Evolutionary conservation across 2,888 invertebrate species (phyloP).

Genomic region (Platypus cylindrus): DNA sequence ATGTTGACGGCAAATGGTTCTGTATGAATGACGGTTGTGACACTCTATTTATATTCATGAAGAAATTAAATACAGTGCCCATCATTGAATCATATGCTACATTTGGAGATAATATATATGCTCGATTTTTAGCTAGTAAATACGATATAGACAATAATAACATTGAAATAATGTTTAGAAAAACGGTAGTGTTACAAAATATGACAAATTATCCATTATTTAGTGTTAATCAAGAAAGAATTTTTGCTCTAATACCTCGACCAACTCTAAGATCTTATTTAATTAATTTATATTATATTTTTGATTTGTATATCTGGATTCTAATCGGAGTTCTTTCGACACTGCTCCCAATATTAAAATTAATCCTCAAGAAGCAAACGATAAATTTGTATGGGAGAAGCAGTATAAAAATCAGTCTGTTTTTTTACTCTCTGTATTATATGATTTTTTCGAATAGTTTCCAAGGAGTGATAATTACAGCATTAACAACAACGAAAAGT

Average conservation of each 20-base stretch:
- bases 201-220: slow-evolving; percentile 3
- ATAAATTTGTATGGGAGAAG: too few relatives aligned
- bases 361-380: too few relatives aligned
- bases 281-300: slow-evolving; percentile 5
- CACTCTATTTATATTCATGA: slow-evolving; percentile 3
- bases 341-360: not conserved
- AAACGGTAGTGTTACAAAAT: not conserved
- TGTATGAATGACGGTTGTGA: slow-evolving; percentile 3
- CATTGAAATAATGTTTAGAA: slow-evolving; percentile 5
- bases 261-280: slow-evolving; percentile 5
- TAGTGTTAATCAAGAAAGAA: slow-evolving; percentile 1
- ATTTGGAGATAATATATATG: not conserved
- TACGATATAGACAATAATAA: slow-evolving; percentile 1
- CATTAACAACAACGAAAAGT: slow-evolving; percentile 7
- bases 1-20: slow-evolving; percentile 1
- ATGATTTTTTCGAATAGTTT: slow-evolving; percentile 6
- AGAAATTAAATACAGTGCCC: slow-evolving; percentile 3
- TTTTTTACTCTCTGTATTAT: slow-evolving; percentile 1
- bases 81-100: too few relatives aligned
- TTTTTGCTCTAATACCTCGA: slow-evolving; percentile 6
- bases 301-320: slow-evolving; percentile 9
- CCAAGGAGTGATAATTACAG: slow-evolving; percentile 10
- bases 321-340: slow-evolving; percentile 2
- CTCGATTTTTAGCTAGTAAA: not conserved
- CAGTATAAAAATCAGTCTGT: too few relatives aligned